Evolutionary conservation across 1,140 invertebrate genomes (phyloP).

Genomic region (Ectropis grisescens): DNA sequence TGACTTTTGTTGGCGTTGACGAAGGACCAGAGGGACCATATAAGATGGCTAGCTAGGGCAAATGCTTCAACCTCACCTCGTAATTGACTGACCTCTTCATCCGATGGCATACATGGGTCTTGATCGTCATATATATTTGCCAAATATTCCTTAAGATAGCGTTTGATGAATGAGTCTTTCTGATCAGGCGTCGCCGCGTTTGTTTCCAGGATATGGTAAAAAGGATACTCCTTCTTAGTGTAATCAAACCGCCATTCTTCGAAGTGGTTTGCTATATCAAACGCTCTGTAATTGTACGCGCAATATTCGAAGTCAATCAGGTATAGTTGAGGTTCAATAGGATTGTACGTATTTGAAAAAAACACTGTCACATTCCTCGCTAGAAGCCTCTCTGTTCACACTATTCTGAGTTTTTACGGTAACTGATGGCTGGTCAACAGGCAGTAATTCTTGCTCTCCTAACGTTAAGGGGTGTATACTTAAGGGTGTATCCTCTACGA

Average conservation of each 20-base stretch:
- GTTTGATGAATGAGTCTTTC: conserved; percentile 74
- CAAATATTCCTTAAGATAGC: conserved; percentile 66
- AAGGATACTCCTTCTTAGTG: conserved; percentile 81
- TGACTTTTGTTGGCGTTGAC: conserved; percentile 89
- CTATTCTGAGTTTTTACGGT: too few relatives aligned
- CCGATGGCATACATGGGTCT: conserved; percentile 17
- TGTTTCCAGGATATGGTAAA: too few relatives aligned
- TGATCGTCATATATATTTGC: conserved; percentile 21
- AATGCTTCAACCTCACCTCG: conserved; percentile 86
- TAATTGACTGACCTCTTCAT: conserved; percentile 73
- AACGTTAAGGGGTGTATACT: too few relatives aligned
- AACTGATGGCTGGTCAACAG: too few relatives aligned
- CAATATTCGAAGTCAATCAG: conserved; percentile 94
- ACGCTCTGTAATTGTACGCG: conserved; percentile 93
- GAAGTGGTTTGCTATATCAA: conserved; percentile 97
- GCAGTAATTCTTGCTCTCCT: too few relatives aligned
- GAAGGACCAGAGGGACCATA: conserved; percentile 94
- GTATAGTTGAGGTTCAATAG: too few relatives aligned
- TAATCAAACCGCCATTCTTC: conserved; percentile 96
- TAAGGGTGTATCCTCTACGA: conserved; percentile 72
- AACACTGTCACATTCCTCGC: conserved; percentile 24
- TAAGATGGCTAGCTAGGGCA: conserved; percentile 89
- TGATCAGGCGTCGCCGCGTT: too few relatives aligned
- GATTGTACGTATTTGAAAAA: conserved; percentile 12
- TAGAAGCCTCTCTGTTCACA: conserved; percentile 17